These are phyloP conservation scores for Rhamnusium bicolor DNA, from an alignment of 2,888 invertebrate species.

Conservation along the genomic window DNA sequence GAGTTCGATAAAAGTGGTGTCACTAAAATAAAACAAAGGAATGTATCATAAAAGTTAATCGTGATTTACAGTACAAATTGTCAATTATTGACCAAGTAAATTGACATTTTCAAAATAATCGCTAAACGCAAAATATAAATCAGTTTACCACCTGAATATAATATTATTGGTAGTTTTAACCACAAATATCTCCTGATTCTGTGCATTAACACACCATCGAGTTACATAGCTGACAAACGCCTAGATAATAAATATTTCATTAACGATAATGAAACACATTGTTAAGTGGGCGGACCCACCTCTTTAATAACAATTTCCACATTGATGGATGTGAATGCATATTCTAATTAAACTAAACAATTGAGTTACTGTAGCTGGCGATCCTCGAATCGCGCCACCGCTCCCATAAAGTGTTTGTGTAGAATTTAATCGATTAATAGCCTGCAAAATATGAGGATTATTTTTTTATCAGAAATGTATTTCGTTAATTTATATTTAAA, in stretches of 20 bases:
- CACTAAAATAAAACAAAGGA: too few species aligned
- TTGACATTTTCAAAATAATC: too few species aligned
- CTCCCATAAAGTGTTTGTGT: background rate
- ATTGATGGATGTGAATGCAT: constrained; percentile 17
- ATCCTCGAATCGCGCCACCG: constrained; percentile 23
- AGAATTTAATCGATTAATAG: constrained; percentile 2
- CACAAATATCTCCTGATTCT: too few species aligned
- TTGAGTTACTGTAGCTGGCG: constrained; percentile 18
- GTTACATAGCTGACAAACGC: background rate
- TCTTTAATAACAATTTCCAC: constrained; percentile 31
- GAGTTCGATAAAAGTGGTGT: too few species aligned
- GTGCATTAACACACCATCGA: background rate
- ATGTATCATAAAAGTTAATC: too few species aligned
- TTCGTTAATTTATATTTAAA: background rate
- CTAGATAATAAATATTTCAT: constrained; percentile 12
- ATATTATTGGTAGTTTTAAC: background rate
- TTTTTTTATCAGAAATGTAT: background rate
- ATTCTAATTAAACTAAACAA: constrained; percentile 38
- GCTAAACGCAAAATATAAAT: background rate
- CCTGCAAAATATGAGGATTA: background rate
- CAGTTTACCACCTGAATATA: background rate
- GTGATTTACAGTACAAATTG: too few species aligned
- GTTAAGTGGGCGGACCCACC: background rate
- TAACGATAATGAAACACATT: constrained; percentile 5
- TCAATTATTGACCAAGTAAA: too few species aligned